Conservation (phyloP, 2,113 vertebrate species). For the Rattus rattus region DNA sequence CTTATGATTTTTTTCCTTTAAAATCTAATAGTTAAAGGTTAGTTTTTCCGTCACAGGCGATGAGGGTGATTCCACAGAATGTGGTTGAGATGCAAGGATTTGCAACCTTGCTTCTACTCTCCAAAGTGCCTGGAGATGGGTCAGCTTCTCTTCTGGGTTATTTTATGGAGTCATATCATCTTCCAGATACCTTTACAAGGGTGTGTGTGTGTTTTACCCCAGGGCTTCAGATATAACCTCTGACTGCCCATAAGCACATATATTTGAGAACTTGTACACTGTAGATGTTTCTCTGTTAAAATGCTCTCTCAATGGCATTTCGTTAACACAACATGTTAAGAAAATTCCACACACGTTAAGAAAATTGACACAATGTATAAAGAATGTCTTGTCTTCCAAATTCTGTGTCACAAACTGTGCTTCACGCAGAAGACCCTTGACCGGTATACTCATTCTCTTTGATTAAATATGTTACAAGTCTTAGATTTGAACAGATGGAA, state of each 20-base stretch:
- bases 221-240: not conserved
- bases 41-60: slow-evolving; percentile 63
- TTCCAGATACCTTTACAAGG: not conserved
- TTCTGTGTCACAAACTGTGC: not conserved
- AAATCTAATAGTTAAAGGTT: slow-evolving; percentile 75
- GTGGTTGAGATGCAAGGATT: slow-evolving; percentile 3
- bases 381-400: not conserved
- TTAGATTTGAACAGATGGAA: slow-evolving; percentile 8
- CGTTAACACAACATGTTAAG: not conserved
- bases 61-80: slow-evolving; percentile 40
- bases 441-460: not conserved
- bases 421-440: not conserved
- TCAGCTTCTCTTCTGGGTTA: slow-evolving; percentile 34
- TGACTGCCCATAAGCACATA: not conserved
- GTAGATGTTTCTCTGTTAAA: slow-evolving; percentile 35
- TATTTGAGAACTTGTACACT: not conserved
- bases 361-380: not conserved
- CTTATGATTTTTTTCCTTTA: slow-evolving; percentile 74
- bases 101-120: slow-evolving; percentile 29
- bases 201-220: not conserved
- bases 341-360: too few relatives aligned
- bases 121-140: slow-evolving; percentile 24
- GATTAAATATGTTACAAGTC: not conserved
- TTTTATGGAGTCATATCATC: not conserved
- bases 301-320: not conserved